Base-by-base conservation (phyloP, 1,140 invertebrate genomes). In the Lithobius niger region DNA sequence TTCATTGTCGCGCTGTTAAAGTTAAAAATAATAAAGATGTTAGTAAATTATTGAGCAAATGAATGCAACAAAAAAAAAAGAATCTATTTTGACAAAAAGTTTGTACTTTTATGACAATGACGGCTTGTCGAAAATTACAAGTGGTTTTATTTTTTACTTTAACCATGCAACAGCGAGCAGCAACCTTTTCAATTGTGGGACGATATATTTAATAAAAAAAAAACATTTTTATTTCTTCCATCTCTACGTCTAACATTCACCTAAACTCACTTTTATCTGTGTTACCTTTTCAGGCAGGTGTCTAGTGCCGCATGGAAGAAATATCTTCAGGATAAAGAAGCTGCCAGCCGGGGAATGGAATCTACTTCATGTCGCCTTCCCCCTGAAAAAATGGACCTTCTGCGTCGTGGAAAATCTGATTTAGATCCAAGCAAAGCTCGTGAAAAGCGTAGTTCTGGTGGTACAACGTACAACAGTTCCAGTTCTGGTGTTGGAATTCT, bases 271-370 rank as follows among this genome's bases (percentile, higher is more conserved):
- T 36, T 36, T 36, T 36, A 10, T 36, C n/a, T 36, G 10, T 36
- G 10, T 36, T n/a, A 10, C n/a, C n/a, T 36, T 50, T 60, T 3
- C 56, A 68, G 70, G 67, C 70, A 66, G 73, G 71, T 61, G 65
- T 70, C 74, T 1, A 74, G 74, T 52, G 76, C 73, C 27, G 75
- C 77, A 68, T 77, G 75, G 76, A 77, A 77, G 47, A 77, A 77
- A 49, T 77, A 76, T 55, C 73, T 75, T 44, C 74, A 76, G 55
- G 74, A 70, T 57, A 73, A 71, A 13, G 48, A 50, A 10, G 10
- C 31, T 57, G 56, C 4, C 55, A 61, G 21, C 53, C 52, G 3
- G 55, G 57, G 25, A 59, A 61, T 42, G 49, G 59, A 22, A 53
- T 57, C 27, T 60, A 59, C 27, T 59, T 59, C 22, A 60, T 60